Evolutionary conservation across 2,888 invertebrate species (phyloP), one percentile per base, ranked within the genome.

Genomic region (Pogonocherus hispidulus): DNA sequence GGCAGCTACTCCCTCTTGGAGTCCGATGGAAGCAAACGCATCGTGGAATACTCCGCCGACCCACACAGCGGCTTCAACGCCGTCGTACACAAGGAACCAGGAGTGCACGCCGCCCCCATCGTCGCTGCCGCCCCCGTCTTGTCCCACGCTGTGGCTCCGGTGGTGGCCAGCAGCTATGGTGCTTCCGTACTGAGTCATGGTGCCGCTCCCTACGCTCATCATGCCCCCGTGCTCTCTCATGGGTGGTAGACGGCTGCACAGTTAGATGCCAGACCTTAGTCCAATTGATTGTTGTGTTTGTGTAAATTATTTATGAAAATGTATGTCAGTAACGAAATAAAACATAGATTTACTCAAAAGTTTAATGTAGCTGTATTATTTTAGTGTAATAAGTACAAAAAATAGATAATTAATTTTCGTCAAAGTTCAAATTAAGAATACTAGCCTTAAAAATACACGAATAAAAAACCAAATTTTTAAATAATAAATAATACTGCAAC

Each of bases 1-100:
- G 88, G 88, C 1, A 87, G 87, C 84, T 87, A 87, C 82, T 88
- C 87, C 63, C 78, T 88, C 1, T 82, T 88, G 69, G 88, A 88
- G 71, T 79, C 88, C 32, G 88, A 88, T 80, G 88, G 88, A 20
- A 85, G 84, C 74, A 85, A 84, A 64, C 86, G 89, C 68, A 83
- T 85, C 44, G 89, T 89, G 16, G 86, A 87, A 16, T 89, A 89
- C 79, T 84, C 85, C 63, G 86, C 88, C 23, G 88, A 88, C 78
- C 83, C 85, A 18, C 86, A 86, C 75, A 86, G 81, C 70, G 88
- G 89, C 63, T 89, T 89, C 82, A 87, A 88, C 76, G 89, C 89
- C 2, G 79, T 87, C 44, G 88, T 88, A 1, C 85, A 84, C 66
- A 87, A 86, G 37, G 87, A 87, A 76, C 68, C 73, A 32, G 71